Base-by-base conservation (phyloP, 1,140 invertebrate species). In the Tribolium castaneum region DNA sequence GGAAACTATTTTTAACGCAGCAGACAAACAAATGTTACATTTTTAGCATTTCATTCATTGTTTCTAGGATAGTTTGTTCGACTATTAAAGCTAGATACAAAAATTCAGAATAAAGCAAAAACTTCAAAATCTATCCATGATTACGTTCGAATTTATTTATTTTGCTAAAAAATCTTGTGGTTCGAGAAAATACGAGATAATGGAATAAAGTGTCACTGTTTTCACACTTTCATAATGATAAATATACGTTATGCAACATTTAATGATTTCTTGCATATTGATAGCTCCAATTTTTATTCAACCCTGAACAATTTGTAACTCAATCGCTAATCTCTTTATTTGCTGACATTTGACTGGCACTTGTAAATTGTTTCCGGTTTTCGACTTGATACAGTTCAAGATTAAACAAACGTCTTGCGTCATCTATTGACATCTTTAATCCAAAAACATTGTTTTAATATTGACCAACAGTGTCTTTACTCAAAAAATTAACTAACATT, bases 1-100 rank as follows among this genome's bases (percentile, higher is more conserved):
- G 35, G 59, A 66, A 35, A 66, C 59, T 66, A 66, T 66, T 66
- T 66, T 66, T 66, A 66, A 35, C 25, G 45, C 30, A 7, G 6
- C 34, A 66, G 13, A 25, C 25, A 66, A 66, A 66, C 59, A 66
- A 35, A 59, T n/a, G 59, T 34, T 66, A 66, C 3, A 35, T 66
- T 66, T 66, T 66, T 66, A 12, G 16, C 0, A 35, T 66, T 62
- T 62, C 34, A 19, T 62, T 62, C 25, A 30, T 62, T 14, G 7
- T 62, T 30, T 62, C 22, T 16, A 19, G 0, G 7, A 14, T 9
- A 62, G 10, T n/a, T 62, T 2, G 1, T n/a, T 6, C 22, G 22
- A 1, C 16, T 19, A 19, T 19, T 19, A 19, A 19, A 19, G 16
- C 16, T 19, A 19, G 16, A 19, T 19, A 19, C 2, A 19, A 19